phyloP scores from a whole-genome alignment of 2,113 vertebrate species.

The Nyctibius bracteatus region DNA sequence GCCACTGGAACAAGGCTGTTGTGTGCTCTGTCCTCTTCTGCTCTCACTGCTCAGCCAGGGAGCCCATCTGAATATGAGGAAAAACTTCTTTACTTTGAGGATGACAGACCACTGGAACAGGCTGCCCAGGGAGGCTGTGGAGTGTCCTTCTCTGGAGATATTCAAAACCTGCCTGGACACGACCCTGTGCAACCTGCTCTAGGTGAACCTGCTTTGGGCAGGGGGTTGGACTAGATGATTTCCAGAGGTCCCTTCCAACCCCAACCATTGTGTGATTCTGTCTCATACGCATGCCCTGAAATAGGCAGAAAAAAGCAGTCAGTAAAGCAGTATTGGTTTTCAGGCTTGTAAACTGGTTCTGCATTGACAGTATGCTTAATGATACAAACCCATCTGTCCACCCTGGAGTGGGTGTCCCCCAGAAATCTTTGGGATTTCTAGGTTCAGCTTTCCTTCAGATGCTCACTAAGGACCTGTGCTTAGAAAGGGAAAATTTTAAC shows the following conservation, averaged over 20 bases:
- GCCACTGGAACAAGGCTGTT: not conserved
- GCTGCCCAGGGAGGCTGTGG: too few relatives aligned
- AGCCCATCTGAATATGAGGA: too few relatives aligned
- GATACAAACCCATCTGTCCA: not conserved
- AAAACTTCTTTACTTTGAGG: too few relatives aligned
- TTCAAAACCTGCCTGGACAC: too few relatives aligned
- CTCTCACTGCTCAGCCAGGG: not conserved
- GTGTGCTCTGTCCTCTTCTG: not conserved
- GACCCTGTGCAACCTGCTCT: too few relatives aligned
- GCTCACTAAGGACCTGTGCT: not conserved
- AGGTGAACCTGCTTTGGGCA: too few relatives aligned
- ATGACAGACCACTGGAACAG: too few relatives aligned
- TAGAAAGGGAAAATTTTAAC: not conserved
- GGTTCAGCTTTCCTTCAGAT: not conserved
- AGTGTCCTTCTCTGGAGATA: too few relatives aligned
- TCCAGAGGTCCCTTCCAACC: too few relatives aligned
- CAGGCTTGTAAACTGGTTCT: not conserved
- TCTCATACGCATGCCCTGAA: fast-evolving
- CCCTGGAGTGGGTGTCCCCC: not conserved
- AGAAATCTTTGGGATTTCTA: not conserved
- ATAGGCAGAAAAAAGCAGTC: not conserved
- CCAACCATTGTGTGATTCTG: too few relatives aligned
- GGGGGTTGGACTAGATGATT: too few relatives aligned
- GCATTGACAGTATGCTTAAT: not conserved
- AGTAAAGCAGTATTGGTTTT: not conserved